These are phyloP conservation scores for Incurvaria masculella DNA, from an alignment of 2,888 invertebrate species.

Conservation along the genomic window DNA sequence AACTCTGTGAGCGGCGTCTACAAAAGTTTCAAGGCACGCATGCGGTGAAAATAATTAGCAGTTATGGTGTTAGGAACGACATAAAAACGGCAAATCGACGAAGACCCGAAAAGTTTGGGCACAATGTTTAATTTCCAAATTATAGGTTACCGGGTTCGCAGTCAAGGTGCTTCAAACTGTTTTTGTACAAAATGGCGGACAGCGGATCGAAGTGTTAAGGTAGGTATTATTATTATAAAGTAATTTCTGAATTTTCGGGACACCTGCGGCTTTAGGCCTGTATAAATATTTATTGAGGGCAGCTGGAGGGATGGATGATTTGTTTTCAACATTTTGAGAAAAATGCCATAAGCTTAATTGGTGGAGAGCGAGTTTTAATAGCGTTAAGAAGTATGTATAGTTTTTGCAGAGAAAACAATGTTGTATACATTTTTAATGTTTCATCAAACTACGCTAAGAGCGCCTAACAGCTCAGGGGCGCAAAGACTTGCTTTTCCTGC, in stretches of 20 bases:
- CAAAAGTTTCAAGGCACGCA: constrained; percentile 23
- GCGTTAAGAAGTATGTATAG: too few relatives aligned
- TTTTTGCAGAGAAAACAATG: too few relatives aligned
- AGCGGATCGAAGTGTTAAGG: background rate
- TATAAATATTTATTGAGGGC: background rate
- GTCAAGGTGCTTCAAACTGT: background rate
- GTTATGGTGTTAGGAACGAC: constrained; percentile 41
- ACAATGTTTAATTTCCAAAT: constrained; percentile 54
- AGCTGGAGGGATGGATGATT: too few relatives aligned
- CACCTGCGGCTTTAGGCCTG: background rate
- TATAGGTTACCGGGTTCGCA: constrained; percentile 30
- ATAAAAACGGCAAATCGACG: constrained; percentile 46
- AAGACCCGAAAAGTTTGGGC: constrained; percentile 23
- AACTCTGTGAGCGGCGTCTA: too few relatives aligned
- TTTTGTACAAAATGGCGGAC: background rate
- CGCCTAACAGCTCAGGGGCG: too few relatives aligned
- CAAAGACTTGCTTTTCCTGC: too few relatives aligned
- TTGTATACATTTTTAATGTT: too few relatives aligned
- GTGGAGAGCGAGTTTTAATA: too few relatives aligned
- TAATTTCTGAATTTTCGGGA: background rate
- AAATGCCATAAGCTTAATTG: too few relatives aligned
- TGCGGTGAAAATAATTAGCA: constrained; percentile 38
- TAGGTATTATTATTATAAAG: background rate
- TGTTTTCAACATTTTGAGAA: too few relatives aligned
- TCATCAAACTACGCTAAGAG: too few relatives aligned